Evolutionary conservation across 2,113 vertebrate genomes (phyloP).

Genomic region (Orcinus orca): DNA sequence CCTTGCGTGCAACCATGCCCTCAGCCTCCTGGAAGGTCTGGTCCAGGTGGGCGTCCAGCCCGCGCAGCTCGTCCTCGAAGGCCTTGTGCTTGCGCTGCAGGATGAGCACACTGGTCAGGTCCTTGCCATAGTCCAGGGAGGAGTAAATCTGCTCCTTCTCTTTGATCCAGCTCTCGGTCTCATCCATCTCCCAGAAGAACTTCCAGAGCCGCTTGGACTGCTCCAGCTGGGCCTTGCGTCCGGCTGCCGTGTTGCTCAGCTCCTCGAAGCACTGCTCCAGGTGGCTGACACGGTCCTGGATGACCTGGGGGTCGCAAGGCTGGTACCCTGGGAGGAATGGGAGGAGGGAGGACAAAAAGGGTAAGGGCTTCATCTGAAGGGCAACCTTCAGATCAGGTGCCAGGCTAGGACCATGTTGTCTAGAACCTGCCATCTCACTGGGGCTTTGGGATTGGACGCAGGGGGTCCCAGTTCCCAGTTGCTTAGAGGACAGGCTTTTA

Average conservation of each 20-base stretch:
- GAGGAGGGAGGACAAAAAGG: not conserved
- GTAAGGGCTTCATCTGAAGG: not conserved
- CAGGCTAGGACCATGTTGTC: not conserved
- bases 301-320: slow-evolving; percentile 95
- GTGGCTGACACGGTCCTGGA: slow-evolving; percentile 92
- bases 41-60: slow-evolving; percentile 85
- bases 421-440: not conserved
- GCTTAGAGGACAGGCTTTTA: not conserved
- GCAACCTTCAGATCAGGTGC: not conserved
- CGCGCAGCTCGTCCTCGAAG: slow-evolving; percentile 93
- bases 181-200: slow-evolving; percentile 95
- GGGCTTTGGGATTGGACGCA: not conserved
- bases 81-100: slow-evolving; percentile 93
- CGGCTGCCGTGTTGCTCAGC: slow-evolving; percentile 86
- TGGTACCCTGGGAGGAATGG: slow-evolving; percentile 87
- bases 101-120: slow-evolving; percentile 92
- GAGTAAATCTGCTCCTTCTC: slow-evolving; percentile 98
- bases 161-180: slow-evolving; percentile 95
- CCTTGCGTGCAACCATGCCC: slow-evolving; percentile 84
- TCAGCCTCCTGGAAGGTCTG: slow-evolving; percentile 86
- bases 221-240: slow-evolving; percentile 88
- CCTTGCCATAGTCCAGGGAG: slow-evolving; percentile 94
- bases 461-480: not conserved
- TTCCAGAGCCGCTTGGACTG: slow-evolving; percentile 94
- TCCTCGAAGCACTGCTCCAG: slow-evolving; percentile 91